Percentiles rank a stretch among this genome's conserved stretches.
Conservation (phyloP, 1,140 invertebrate species). For the Listronotus oregonensis region DNA sequence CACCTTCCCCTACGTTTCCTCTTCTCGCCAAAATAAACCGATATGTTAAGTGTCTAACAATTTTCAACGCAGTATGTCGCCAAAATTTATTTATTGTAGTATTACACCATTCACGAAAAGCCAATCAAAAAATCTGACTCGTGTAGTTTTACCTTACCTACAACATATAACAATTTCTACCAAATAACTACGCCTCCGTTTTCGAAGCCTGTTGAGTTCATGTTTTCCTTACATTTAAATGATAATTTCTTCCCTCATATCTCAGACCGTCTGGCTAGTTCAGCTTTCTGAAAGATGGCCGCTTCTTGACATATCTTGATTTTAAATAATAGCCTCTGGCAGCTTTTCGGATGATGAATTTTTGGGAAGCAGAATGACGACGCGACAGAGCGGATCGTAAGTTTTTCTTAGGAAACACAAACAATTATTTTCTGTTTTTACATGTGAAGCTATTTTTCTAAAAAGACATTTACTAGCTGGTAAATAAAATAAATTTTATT, state of each 20-base stretch:
- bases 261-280: slow-evolving; percentile 12
- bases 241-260: slow-evolving; percentile 15
- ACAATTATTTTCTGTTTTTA: too few relatives aligned
- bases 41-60: too few relatives aligned
- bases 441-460: too few relatives aligned
- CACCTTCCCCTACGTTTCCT: too few relatives aligned
- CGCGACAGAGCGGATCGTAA: background rate
- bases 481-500: too few relatives aligned
- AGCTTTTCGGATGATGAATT: slow-evolving; percentile 1
- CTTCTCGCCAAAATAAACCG: too few relatives aligned
- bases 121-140: too few relatives aligned
- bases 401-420: too few relatives aligned
- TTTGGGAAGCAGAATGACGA: background rate
- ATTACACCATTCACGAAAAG: too few relatives aligned
- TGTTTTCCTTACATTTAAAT: slow-evolving; percentile 20
- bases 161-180: background rate
- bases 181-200: background rate
- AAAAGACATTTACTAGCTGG: too few relatives aligned
- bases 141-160: background rate
- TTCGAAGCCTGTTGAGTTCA: slow-evolving; percentile 13
- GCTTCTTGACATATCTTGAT: slow-evolving; percentile 11
- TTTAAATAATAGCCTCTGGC: slow-evolving; percentile 10
- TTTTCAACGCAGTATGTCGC: too few relatives aligned
- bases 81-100: too few relatives aligned
- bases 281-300: background rate